These are phyloP conservation scores for Rhinopithecus roxellana DNA, from an alignment of 2,113 vertebrate genomes.

Conservation along the genomic window DNA sequence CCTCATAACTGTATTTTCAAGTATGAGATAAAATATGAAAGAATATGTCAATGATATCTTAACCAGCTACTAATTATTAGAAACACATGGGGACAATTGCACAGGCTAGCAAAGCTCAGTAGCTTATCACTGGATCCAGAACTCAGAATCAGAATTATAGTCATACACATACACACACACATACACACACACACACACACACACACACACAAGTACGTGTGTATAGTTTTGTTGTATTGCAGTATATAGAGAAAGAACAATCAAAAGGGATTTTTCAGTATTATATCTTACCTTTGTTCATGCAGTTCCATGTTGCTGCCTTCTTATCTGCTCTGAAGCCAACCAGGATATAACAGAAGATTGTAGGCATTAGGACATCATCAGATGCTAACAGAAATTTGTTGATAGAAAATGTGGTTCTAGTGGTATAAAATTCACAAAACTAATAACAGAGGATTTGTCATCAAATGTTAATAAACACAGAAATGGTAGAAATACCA, in stretches of 20 bases:
- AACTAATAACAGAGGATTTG: constrained; percentile 55
- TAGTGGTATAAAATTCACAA: constrained; percentile 51
- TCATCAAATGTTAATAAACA: constrained; percentile 62
- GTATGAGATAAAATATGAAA: background rate
- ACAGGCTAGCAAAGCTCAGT: background rate
- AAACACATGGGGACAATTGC: background rate
- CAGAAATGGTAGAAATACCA: constrained; percentile 40
- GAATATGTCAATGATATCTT: background rate
- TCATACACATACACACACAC: background rate
- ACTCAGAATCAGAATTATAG: background rate
- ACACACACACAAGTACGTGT: background rate
- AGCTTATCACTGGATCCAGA: background rate
- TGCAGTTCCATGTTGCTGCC: background rate
- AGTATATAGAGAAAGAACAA: background rate
- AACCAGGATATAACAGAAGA: constrained; percentile 47
- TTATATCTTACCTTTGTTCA: constrained; percentile 25
- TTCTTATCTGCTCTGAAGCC: constrained; percentile 47
- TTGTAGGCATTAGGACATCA: constrained; percentile 54
- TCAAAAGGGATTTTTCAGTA: background rate
- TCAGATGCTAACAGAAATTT: constrained; percentile 60
- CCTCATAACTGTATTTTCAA: background rate
- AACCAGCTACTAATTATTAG: background rate
- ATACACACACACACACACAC: too few relatives aligned
- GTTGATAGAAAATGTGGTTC: constrained; percentile 46
- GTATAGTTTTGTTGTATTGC: background rate